Conservation (phyloP, 2,113 vertebrate genomes). For the Takifugu flavidus region DNA sequence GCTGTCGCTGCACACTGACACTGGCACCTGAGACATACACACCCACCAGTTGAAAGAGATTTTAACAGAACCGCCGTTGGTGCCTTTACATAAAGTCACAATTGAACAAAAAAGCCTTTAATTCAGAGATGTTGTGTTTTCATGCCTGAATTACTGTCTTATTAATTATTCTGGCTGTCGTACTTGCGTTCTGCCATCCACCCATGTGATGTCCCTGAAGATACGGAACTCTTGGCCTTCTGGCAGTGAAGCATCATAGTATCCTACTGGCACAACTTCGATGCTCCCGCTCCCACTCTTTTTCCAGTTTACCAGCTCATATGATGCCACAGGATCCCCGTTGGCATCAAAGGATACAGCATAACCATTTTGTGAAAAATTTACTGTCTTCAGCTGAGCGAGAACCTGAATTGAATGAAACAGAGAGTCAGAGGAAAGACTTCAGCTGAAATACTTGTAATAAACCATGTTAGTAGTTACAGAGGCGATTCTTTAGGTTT, state of each 20-base stretch:
- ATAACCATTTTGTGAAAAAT: no score
- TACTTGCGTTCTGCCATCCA: slow-evolving; percentile 40
- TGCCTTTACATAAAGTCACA: no score
- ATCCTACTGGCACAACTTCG: slow-evolving; percentile 57
- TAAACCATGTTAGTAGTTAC: no score
- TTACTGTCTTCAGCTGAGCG: slow-evolving; percentile 17
- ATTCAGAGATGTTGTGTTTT: neutral
- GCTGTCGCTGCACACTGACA: no score
- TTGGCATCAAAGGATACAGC: no score
- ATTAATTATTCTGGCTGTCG: neutral
- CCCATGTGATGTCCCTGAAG: slow-evolving; percentile 58
- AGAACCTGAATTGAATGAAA: slow-evolving; percentile 40
- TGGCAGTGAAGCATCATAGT: slow-evolving; percentile 54
- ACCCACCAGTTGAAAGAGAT: neutral
- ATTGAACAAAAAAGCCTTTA: no score
- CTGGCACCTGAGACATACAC: neutral
- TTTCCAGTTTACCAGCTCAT: slow-evolving; percentile 57
- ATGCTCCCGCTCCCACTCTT: slow-evolving; percentile 25
- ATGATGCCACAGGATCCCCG: no score
- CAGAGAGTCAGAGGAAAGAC: neutral
- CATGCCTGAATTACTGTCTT: neutral
- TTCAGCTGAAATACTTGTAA: no score
- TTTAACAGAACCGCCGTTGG: no score
- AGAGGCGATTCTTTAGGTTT: neutral
- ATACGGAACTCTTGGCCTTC: slow-evolving; percentile 54